phyloP scores from a whole-genome alignment of 2,113 vertebrate genomes.

The Rutilus rutilus region DNA sequence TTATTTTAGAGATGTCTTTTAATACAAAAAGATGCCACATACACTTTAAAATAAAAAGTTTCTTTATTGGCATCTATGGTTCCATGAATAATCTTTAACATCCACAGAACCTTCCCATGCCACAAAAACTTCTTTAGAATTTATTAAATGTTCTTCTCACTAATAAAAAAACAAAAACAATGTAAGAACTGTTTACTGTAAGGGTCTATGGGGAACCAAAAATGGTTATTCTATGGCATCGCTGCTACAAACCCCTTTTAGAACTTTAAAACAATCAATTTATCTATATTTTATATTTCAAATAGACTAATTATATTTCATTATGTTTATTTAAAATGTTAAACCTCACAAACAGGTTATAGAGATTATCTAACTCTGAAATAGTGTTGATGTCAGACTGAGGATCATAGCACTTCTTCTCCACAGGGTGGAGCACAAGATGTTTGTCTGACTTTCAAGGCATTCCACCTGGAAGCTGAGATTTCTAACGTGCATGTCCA shows the following conservation, averaged over 20 bases:
- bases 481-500: neutral
- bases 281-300: neutral
- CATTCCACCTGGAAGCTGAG: neutral
- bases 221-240: too few relatives aligned
- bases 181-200: neutral
- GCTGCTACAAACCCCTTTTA: neutral
- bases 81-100: neutral
- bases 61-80: neutral
- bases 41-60: neutral
- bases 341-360: neutral
- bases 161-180: too few relatives aligned
- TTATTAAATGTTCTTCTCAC: too few relatives aligned
- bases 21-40: neutral
- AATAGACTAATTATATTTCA: neutral
- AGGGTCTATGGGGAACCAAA: neutral
- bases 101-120: neutral
- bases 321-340: too few relatives aligned
- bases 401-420: neutral
- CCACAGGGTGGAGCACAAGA: slow-evolving; percentile 77
- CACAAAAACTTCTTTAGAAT: neutral
- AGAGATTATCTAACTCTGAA: neutral
- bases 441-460: slow-evolving; percentile 60
- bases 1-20: neutral
- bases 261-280: neutral
- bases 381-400: too few relatives aligned